Conservation (phyloP, 2,888 invertebrate species). For the Cyclophora albipunctata region DNA sequence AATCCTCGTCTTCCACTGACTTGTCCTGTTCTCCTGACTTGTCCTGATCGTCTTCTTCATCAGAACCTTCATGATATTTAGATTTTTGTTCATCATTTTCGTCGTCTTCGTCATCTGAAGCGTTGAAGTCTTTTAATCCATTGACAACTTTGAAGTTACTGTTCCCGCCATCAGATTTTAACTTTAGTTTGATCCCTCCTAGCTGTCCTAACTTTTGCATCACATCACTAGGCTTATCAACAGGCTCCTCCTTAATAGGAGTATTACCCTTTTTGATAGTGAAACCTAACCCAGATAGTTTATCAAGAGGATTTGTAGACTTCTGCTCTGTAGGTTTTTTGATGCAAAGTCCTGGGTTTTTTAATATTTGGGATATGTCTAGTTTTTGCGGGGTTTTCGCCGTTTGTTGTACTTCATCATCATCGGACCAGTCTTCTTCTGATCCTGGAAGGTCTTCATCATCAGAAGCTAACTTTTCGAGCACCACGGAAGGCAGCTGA, state of each 20-base stretch:
- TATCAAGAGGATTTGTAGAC: constrained; percentile 49
- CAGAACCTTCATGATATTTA: constrained; percentile 37
- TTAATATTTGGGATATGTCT: constrained; percentile 57
- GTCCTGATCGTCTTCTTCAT: constrained; percentile 28
- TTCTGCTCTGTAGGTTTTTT: constrained; percentile 46
- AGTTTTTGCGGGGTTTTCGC: constrained; percentile 52
- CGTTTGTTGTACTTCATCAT: constrained; percentile 45
- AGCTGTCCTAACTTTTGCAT: constrained; percentile 59
- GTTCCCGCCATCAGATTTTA: constrained; percentile 61
- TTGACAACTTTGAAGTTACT: constrained; percentile 65
- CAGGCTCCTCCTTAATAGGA: constrained; percentile 53
- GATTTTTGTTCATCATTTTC: constrained; percentile 45
- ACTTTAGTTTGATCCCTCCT: constrained; percentile 64
- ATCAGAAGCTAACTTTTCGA: constrained; percentile 72
- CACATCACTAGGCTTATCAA: constrained; percentile 37
- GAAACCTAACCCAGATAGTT: constrained; percentile 62
- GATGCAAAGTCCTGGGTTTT: constrained; percentile 52
- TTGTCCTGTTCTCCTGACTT: constrained; percentile 30
- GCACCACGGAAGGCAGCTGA: constrained; percentile 65
- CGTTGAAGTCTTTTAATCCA: constrained; percentile 61
- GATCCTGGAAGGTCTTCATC: constrained; percentile 57
- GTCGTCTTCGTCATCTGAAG: constrained; percentile 59
- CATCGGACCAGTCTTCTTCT: constrained; percentile 65
- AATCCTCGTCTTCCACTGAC: constrained; percentile 30
- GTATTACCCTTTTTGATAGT: constrained; percentile 61